These are phyloP conservation scores for Heteromormyrus szaboi DNA, from an alignment of 2,797 vertebrate species.

Conservation along the genomic window DNA sequence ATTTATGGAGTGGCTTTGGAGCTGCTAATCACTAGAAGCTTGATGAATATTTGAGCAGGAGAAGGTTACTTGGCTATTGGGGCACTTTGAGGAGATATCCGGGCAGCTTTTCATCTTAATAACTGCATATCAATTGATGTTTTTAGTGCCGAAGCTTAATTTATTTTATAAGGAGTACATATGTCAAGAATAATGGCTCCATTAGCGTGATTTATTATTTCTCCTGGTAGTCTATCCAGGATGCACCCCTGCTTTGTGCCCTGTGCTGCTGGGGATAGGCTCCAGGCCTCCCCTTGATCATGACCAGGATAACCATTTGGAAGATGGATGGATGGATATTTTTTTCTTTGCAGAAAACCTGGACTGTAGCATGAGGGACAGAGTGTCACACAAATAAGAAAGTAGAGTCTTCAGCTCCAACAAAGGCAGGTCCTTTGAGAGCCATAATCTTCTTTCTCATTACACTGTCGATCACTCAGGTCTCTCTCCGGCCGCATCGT, in stretches of 20 bases:
- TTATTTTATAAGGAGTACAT: background rate
- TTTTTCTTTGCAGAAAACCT: background rate
- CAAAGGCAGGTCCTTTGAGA: background rate
- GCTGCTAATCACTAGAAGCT: background rate
- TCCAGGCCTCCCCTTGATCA: background rate
- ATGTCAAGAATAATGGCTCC: background rate
- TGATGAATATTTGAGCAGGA: background rate
- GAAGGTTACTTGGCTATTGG: background rate
- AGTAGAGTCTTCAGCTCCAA: background rate
- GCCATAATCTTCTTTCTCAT: background rate
- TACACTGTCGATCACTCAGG: slow-evolving; percentile 25
- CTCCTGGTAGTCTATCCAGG: background rate
- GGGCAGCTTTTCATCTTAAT: background rate
- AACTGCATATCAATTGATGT: background rate
- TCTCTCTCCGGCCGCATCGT: slow-evolving; percentile 96
- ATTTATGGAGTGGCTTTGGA: background rate
- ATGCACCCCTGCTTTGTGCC: background rate
- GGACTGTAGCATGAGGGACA: background rate
- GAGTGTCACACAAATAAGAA: background rate
- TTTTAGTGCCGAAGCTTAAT: background rate
- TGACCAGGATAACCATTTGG: background rate
- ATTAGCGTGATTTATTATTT: slow-evolving; percentile 11
- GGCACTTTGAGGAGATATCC: background rate
- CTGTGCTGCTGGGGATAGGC: background rate
- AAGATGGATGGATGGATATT: background rate